Percentiles rank a stretch among this genome's conserved stretches.
Conservation (phyloP, 2,797 vertebrate species). For the Galaxias olidus region DNA sequence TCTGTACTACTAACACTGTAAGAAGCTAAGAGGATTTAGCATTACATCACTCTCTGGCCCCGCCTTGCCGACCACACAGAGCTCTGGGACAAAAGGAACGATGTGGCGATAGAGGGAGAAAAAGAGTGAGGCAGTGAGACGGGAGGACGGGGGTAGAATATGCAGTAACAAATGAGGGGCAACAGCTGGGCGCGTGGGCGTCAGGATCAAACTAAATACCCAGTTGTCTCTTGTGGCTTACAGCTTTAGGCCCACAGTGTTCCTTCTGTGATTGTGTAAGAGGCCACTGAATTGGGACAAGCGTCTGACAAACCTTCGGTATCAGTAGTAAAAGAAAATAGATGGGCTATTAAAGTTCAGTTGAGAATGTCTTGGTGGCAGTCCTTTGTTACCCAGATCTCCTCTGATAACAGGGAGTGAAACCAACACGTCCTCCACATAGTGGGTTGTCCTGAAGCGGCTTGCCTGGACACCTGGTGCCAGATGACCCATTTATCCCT, state of each 20-base stretch:
- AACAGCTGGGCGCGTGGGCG: constrained; percentile 63
- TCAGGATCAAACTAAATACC: constrained; percentile 28
- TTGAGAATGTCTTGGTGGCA: too few relatives aligned
- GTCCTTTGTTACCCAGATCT: too few relatives aligned
- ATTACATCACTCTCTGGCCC: constrained; percentile 65
- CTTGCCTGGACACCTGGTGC: constrained; percentile 15
- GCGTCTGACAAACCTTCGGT: too few relatives aligned
- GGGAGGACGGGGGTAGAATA: constrained; percentile 20
- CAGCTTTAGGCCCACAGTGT: constrained; percentile 23
- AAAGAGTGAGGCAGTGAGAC: constrained; percentile 9
- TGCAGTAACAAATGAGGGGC: constrained; percentile 20
- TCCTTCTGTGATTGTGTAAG: not conserved
- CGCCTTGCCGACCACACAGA: too few relatives aligned
- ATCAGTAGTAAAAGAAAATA: too few relatives aligned
- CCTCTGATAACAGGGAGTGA: not conserved
- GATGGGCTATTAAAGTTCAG: too few relatives aligned
- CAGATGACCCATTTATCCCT: constrained; percentile 58
- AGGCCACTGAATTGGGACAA: not conserved
- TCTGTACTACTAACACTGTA: constrained; percentile 77
- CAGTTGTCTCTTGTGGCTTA: constrained; percentile 20
- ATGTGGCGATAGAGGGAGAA: constrained; percentile 1
- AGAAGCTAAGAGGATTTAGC: constrained; percentile 80
- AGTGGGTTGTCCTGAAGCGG: constrained; percentile 41
- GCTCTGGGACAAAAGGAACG: not conserved
- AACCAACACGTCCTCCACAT: constrained; percentile 62